Conservation (phyloP, 2,113 vertebrate species). For the Buteo buteo region DNA sequence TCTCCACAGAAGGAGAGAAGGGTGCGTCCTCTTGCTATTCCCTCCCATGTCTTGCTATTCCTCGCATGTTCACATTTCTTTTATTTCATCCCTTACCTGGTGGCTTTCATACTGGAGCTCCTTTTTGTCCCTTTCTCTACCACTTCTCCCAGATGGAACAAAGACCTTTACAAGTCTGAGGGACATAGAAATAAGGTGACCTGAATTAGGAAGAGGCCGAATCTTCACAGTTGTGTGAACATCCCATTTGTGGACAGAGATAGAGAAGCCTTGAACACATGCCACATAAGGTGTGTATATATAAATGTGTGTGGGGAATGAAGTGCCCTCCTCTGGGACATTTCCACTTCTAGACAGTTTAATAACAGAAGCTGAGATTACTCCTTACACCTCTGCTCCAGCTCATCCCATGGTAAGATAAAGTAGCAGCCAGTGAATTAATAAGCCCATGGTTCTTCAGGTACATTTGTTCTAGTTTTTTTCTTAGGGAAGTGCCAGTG, state of each 20-base stretch:
- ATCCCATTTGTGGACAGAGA: not conserved
- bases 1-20: not conserved
- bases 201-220: not conserved
- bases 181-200: not conserved
- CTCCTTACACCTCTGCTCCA: slow-evolving; percentile 11
- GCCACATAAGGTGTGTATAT: not conserved
- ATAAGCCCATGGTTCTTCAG: not conserved
- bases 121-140: not conserved
- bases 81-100: not conserved
- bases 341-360: slow-evolving; percentile 35
- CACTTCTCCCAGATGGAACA: not conserved
- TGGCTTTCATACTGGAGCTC: not conserved
- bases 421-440: slow-evolving; percentile 17
- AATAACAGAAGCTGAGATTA: slow-evolving; percentile 22
- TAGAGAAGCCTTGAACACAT: not conserved
- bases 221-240: not conserved
- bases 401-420: not conserved
- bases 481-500: not conserved
- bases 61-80: not conserved
- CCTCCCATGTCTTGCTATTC: not conserved
- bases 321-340: not conserved
- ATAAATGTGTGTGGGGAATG: not conserved
- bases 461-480: not conserved
- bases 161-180: slow-evolving; percentile 16
- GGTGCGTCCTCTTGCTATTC: not conserved